phyloP scores from a whole-genome alignment of 2,797 vertebrate species.

The Cheirogaleus major region DNA sequence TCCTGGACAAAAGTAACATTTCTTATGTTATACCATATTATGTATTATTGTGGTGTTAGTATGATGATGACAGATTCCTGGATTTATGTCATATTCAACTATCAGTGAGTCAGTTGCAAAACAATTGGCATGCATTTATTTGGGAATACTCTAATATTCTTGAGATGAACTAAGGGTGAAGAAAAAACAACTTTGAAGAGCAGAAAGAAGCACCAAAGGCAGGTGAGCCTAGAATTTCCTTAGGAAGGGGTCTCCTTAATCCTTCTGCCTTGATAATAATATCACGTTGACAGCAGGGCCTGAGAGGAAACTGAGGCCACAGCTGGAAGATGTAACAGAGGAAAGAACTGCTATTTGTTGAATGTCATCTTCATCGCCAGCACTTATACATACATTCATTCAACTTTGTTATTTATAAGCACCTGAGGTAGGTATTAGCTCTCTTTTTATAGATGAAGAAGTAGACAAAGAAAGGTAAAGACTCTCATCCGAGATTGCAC shows the following conservation, averaged over 20 bases:
- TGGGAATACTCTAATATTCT: background rate
- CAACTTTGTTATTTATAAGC: background rate
- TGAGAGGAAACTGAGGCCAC: background rate
- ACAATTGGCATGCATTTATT: background rate
- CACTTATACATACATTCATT: background rate
- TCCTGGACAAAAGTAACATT: background rate
- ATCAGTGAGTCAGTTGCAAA: background rate
- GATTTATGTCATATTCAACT: background rate
- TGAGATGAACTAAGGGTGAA: background rate
- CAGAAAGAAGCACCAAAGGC: background rate
- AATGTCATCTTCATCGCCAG: background rate
- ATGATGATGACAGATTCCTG: background rate
- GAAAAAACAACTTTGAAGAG: background rate
- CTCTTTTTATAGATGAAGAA: background rate
- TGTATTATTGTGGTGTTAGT: background rate
- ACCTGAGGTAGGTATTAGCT: background rate
- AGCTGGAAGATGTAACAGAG: background rate
- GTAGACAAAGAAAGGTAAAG: background rate
- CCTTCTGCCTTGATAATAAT: background rate
- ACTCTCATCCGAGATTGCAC: background rate
- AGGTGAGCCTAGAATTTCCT: conserved; percentile 1
- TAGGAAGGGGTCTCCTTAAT: background rate
- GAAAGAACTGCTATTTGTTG: background rate
- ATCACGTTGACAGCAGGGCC: background rate
- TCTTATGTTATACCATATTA: no score